Base-by-base conservation (phyloP, 2,797 vertebrate species). In the Myoxocephalus aenaeus region DNA sequence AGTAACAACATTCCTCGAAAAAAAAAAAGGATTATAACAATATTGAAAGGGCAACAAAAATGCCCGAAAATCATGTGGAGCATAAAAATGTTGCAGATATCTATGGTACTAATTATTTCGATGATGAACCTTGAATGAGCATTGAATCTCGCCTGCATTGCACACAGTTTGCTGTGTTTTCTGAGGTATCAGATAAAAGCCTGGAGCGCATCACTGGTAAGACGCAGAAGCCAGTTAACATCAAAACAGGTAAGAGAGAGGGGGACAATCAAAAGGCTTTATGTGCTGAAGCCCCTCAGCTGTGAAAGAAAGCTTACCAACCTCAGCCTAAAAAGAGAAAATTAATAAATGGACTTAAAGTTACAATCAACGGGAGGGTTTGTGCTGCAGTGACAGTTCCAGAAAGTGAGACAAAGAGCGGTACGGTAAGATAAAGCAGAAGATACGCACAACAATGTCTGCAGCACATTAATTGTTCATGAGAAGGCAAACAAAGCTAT, bases 381-480 rank as follows among this genome's bases (percentile, higher is more conserved):
- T 65, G 76, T 64, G 44, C 73, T 76, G 86, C 71, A 76, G 79
- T 80, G 87, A 89, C 82, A 77, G 74, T 18, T 38, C 64, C 61
- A 9, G 38, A 87, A 86, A 88, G 79, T 80, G 85, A 90, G 82
- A 88, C 86, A 91, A 90, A 89, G 87, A 82, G 77, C 72, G 72
- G 53, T 61, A 76, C 54, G 76, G 80, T 67, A 38, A 84, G 85
- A 89, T 86, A 88, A 85, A 86, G 69, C 74, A 72, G 78, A 72
- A 83, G 85, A 84, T 75, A 73, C 70, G 81, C 76, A 70, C 79
- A 79, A 68, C 82, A 92, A 88, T 83, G 82, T 89, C 88, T 85
- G 89, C 88, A 85, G 89, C 79, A 75, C 86, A 92, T 92, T 92
- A 90, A 93, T 92, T 93, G 93, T 92, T 92, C 87, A 90, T 92